Conservation (phyloP, 1,140 invertebrate species). For the Prorops nasuta region DNA sequence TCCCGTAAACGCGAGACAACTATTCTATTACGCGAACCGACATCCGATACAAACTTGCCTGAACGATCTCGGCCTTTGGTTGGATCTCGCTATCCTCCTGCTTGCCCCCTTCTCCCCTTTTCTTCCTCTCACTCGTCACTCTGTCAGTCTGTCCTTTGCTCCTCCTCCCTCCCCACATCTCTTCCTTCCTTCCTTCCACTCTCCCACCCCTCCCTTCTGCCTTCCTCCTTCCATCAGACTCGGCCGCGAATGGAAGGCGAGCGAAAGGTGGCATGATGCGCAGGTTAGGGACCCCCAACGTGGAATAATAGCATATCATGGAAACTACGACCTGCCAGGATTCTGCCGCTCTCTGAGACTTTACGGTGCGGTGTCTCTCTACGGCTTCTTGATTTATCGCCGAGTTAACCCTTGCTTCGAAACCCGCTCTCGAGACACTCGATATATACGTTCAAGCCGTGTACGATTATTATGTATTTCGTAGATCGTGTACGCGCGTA, state of each 20-base stretch:
- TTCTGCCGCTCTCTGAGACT: conserved; percentile 32
- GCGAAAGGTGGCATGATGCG: conserved; percentile 8
- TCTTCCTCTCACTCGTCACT: too few relatives aligned
- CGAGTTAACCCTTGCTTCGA: conserved; percentile 45
- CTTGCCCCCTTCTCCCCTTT: too few relatives aligned
- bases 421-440: conserved; percentile 42
- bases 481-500: too few relatives aligned
- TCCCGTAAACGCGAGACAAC: conserved; percentile 43
- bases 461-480: too few relatives aligned
- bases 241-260: background rate
- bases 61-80: conserved; percentile 47
- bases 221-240: conserved; percentile 33
- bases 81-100: too few relatives aligned
- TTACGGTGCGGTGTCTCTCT: conserved; percentile 48
- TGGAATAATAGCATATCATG: conserved; percentile 49
- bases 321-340: conserved; percentile 17
- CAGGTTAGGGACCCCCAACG: conserved; percentile 29
- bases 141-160: too few relatives aligned
- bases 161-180: too few relatives aligned
- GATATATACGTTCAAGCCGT: too few relatives aligned
- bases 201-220: too few relatives aligned
- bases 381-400: conserved; percentile 55
- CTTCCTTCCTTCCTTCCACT: conserved; percentile 27
- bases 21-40: conserved; percentile 54
- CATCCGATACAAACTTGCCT: conserved; percentile 53